Evolutionary conservation across 2,113 vertebrate species (phyloP), one percentile per base, ranked within the genome.

Genomic region (Deroptyus accipitrinus): DNA sequence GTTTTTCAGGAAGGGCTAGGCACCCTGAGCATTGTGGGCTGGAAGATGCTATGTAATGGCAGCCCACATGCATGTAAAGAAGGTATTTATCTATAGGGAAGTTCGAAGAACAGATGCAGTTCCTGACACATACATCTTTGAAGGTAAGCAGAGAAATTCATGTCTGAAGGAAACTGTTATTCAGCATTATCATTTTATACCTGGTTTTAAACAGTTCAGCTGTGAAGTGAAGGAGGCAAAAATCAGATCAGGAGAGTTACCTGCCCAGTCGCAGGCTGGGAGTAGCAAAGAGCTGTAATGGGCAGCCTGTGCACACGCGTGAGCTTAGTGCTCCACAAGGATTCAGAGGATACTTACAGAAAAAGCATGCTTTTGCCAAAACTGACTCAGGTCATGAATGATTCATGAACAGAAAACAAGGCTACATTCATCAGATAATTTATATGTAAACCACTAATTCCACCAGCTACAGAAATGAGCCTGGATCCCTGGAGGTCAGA

Each of bases 371-470:
- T 73, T 92, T 86, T 93, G 95, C 92, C 95, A 95, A 86, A 96
- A 61, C n/a, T 68, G 46, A 22, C 41, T 72, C 48, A 6, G 61
- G 70, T 44, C 88, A 91, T 96, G 86, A 93, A 97, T 96, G 88
- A 97, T 96, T 96, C 95, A 95, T 92, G 86, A 90, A 52, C 1
- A 4, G 76, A 48, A 88, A 93, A 93, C 92, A 96, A 96, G 95
- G 88, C 92, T 57, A 69, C 95, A 94, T 93, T 95, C 90, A 96
- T 94, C 92, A 84, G 88, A 95, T 92, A 78, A 96, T 96, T 96
- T 78, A 79, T 91, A 92, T 93, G 95, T 88, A 94, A 96, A 86
- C 73, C 92, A 82, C 68, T 49, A 19, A 19, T 82, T 93, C 35
- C 73, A 86, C 5, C 39, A 81, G 69, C 66, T 68, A 52, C 94